A percentile compares a stretch with the other conserved stretches of the same genome.
Conservation (phyloP, 2,797 vertebrate genomes). For the Orientallactaga sibirica region DNA sequence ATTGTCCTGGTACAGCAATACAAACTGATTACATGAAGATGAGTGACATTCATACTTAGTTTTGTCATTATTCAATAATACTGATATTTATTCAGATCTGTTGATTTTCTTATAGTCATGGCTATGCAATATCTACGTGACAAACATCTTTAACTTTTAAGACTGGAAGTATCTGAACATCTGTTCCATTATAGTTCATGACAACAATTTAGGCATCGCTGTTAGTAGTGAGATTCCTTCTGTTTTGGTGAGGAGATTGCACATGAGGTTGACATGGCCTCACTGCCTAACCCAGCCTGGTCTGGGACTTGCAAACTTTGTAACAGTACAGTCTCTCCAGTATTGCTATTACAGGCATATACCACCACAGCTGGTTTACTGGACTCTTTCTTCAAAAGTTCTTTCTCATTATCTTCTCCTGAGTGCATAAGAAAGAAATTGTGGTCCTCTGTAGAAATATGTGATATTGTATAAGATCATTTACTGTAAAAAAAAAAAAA, state of each 20-base stretch:
- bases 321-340: not conserved
- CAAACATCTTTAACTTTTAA: slow-evolving; percentile 1
- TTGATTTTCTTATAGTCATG: slow-evolving; percentile 15
- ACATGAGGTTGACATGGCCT: not conserved
- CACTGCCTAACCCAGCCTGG: not conserved
- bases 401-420: not conserved
- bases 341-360: not conserved
- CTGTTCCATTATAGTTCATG: not conserved
- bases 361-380: not conserved
- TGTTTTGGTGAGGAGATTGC: not conserved
- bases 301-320: not conserved
- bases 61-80: slow-evolving; percentile 21
- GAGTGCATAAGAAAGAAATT: not conserved
- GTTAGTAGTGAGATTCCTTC: not conserved
- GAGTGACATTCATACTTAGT: not conserved
- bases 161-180: not conserved
- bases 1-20: not conserved
- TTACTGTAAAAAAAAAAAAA: not conserved
- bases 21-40: slow-evolving; percentile 29
- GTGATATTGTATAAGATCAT: not conserved
- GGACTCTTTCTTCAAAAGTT: not conserved
- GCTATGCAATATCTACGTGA: not conserved
- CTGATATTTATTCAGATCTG: slow-evolving; percentile 29
- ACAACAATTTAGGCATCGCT: slow-evolving; percentile 12
- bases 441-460: not conserved